Evolutionary conservation across 1,140 invertebrate genomes (phyloP).

Genomic region (Daktulosphaira vitifoliae): DNA sequence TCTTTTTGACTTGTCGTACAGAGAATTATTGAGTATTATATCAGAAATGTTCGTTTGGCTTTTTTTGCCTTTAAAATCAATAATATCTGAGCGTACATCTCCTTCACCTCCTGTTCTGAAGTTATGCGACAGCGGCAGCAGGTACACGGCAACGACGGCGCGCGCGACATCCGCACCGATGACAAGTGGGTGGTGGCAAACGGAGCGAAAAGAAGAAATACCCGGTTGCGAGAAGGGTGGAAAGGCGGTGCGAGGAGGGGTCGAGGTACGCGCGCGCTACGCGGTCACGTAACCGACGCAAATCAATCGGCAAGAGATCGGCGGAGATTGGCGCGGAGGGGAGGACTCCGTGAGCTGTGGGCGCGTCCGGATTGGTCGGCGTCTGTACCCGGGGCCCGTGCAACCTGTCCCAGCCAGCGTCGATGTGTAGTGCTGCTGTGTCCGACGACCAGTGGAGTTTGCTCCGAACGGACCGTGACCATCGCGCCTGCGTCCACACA

Average conservation of each 20-base stretch:
- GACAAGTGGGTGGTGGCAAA: not conserved
- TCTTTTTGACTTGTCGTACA: too few species aligned
- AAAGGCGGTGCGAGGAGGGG: not conserved
- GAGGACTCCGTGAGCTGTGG: constrained; percentile 25
- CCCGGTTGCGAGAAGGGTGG: not conserved
- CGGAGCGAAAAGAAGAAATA: too few species aligned
- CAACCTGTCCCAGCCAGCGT: constrained; percentile 21
- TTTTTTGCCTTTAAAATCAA: too few species aligned
- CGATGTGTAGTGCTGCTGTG: constrained; percentile 21
- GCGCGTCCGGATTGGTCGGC: constrained; percentile 32
- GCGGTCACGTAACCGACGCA: constrained; percentile 31
- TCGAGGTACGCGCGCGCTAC: not conserved
- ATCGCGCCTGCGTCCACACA: constrained; percentile 19
- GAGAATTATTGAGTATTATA: too few species aligned
- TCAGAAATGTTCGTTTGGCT: too few species aligned
- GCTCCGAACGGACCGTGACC: constrained; percentile 3
- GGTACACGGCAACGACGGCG: not conserved
- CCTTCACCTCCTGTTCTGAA: too few species aligned
- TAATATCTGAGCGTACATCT: too few species aligned
- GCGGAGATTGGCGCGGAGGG: constrained; percentile 32
- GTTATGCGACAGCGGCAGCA: not conserved
- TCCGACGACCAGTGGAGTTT: constrained; percentile 21
- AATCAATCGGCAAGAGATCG: constrained; percentile 30
- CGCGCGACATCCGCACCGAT: constrained; percentile 4
- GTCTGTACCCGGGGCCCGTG: constrained; percentile 13